Evolutionary conservation across 1,140 invertebrate genomes (phyloP).

Genomic region (Cyclargus thomasi): DNA sequence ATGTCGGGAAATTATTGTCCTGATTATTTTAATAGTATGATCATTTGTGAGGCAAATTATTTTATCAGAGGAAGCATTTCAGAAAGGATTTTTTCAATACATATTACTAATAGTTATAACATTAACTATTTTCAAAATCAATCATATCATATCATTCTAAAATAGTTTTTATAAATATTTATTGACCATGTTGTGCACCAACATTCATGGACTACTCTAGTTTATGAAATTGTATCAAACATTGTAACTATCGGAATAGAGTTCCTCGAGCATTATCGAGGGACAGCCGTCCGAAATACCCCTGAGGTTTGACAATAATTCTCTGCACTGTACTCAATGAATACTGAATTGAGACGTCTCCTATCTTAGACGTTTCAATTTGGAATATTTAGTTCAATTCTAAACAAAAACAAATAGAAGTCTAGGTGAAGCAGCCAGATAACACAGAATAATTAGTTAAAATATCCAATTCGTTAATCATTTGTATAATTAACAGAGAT

Average conservation of each 20-base stretch:
- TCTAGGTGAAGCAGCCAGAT: not conserved
- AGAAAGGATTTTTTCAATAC: not conserved
- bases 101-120: not conserved
- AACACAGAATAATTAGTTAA: slow-evolving; percentile 8
- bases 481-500: slow-evolving; percentile 70
- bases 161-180: not conserved
- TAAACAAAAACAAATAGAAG: slow-evolving; percentile 6
- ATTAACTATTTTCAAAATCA: not conserved
- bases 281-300: slow-evolving; percentile 44
- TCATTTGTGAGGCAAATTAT: too few relatives aligned
- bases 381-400: slow-evolving; percentile 48
- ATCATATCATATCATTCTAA: too few relatives aligned
- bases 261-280: slow-evolving; percentile 22
- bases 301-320: slow-evolving; percentile 68
- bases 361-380: slow-evolving; percentile 64
- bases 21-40: not conserved
- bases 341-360: slow-evolving; percentile 56
- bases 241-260: slow-evolving; percentile 12
- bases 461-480: slow-evolving; percentile 58
- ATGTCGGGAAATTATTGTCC: not conserved
- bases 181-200: not conserved
- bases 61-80: not conserved
- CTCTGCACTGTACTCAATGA: slow-evolving; percentile 59
- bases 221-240: slow-evolving; percentile 15
- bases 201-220: not conserved